Evolutionary conservation across 2,797 vertebrate species (phyloP), one percentile per base, ranked within the genome.

Genomic region (Acanthopagrus latus): DNA sequence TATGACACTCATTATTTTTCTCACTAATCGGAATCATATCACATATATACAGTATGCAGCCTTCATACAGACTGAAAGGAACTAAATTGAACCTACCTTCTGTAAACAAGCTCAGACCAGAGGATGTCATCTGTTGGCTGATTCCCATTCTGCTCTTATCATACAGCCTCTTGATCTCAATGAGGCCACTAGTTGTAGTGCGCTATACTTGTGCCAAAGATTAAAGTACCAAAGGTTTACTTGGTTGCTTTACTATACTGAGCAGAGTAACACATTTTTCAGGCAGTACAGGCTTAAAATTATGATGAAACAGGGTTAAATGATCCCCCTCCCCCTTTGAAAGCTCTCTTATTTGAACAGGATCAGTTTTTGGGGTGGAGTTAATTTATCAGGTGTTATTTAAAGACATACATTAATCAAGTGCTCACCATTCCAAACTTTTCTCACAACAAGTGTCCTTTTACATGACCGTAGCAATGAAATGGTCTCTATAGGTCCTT

Each of bases 71-170:
- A 21, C 46, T 46, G 21, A 43, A 11, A 5, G 1, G 2, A 58
- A 48, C 48, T 46, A 27, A 38, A 1, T 16, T 52, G 14, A 52
- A 66, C 48, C 8, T 9, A 64, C n/a, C 33, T 44, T 1, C 10
- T 43, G 41, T 43, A 43, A 11, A 43, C 12, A 5, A 6, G 27
- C 23, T 50, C 58, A n/a, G 16, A 64, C 2, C 33, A 63, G 0
- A 23, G 43, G 17, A 1, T 57, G 33, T 47, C 0, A 0, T 46
- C 33, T 29, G 17, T 10, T 27, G 12, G 7, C 10, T 20, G 2
- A 60, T 52, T 47, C 18, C 14, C 54, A 59, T 57, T 57, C 62
- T 70, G 14, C 38, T 59, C 27, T n/a, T 60, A 48, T 60, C n/a
- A 52, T 25, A 29, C 52, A 27, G 6, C 18, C 7, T 20, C 23